Conservation (phyloP, 2,888 invertebrate genomes). For the Polyploca ridens region DNA sequence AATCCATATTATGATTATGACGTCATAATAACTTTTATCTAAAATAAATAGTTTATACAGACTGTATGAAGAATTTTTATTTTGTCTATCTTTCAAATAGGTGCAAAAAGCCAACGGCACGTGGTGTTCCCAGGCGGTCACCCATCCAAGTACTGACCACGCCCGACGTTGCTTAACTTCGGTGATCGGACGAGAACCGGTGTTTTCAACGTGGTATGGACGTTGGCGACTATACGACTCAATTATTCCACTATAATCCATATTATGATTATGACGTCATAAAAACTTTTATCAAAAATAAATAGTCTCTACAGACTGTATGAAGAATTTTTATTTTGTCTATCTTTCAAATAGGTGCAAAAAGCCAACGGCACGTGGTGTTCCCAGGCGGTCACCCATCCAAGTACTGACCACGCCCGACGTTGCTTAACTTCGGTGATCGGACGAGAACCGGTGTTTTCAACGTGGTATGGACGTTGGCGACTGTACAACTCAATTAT, state of each 20-base stretch:
- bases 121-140: constrained; percentile 78
- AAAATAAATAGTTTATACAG: background rate
- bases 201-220: constrained; percentile 68
- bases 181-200: constrained; percentile 75
- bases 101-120: constrained; percentile 51
- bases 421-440: constrained; percentile 81
- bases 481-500: constrained; percentile 17
- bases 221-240: constrained; percentile 51
- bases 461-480: constrained; percentile 63
- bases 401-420: constrained; percentile 81
- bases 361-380: constrained; percentile 71
- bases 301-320: too few species aligned
- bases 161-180: constrained; percentile 81
- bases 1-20: constrained; percentile 22
- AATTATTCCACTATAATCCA: constrained; percentile 45
- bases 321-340: too few species aligned
- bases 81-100: too few species aligned
- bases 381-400: constrained; percentile 80
- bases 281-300: background rate
- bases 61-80: too few species aligned
- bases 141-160: constrained; percentile 81
- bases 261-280: background rate
- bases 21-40: background rate
- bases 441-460: constrained; percentile 81
- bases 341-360: constrained; percentile 27